A percentile compares a stretch with the other conserved stretches of the same genome.
Conservation (phyloP, 2,888 invertebrate genomes). For the Euphydryas editha region DNA sequence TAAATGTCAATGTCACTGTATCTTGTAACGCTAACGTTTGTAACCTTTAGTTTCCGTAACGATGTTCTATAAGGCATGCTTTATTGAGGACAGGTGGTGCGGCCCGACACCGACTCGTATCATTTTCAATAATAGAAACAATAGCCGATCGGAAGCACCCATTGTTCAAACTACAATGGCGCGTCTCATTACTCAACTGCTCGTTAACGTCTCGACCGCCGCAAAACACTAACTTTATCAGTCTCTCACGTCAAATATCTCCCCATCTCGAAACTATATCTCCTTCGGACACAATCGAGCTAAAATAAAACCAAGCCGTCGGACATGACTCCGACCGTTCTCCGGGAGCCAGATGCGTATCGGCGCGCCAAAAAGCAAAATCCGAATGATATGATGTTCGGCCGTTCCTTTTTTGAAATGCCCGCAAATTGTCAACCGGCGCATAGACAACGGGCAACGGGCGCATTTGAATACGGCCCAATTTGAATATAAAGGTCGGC, state of each 20-base stretch:
- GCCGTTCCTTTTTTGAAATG: constrained; percentile 77
- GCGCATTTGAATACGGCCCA: constrained; percentile 74
- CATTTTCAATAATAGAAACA: constrained; percentile 79
- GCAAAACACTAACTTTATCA: constrained; percentile 81
- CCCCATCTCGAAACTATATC: constrained; percentile 74
- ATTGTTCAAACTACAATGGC: constrained; percentile 80
- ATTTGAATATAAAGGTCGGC: constrained; percentile 83
- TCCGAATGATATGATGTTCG: constrained; percentile 76
- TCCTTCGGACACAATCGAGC: constrained; percentile 73
- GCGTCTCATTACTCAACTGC: constrained; percentile 79
- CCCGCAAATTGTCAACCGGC: constrained; percentile 78
- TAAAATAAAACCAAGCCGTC: constrained; percentile 65
- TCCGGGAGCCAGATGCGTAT: constrained; percentile 77
- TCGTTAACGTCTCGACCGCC: constrained; percentile 77
- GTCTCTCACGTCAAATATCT: constrained; percentile 78
- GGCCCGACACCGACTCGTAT: constrained; percentile 42
- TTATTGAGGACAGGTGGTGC: constrained; percentile 45
- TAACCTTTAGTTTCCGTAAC: constrained; percentile 15
- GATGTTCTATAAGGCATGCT: constrained; percentile 30
- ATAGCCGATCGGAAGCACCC: constrained; percentile 67
- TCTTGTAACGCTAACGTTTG: not conserved
- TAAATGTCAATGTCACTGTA: not conserved
- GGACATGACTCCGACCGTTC: constrained; percentile 57
- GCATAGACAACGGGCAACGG: constrained; percentile 77
- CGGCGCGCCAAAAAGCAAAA: constrained; percentile 71